Percentiles rank a stretch among this genome's conserved stretches.
phyloP scores from a whole-genome alignment of 2,888 invertebrate genomes.

The Tricholauxania praeusta region DNA sequence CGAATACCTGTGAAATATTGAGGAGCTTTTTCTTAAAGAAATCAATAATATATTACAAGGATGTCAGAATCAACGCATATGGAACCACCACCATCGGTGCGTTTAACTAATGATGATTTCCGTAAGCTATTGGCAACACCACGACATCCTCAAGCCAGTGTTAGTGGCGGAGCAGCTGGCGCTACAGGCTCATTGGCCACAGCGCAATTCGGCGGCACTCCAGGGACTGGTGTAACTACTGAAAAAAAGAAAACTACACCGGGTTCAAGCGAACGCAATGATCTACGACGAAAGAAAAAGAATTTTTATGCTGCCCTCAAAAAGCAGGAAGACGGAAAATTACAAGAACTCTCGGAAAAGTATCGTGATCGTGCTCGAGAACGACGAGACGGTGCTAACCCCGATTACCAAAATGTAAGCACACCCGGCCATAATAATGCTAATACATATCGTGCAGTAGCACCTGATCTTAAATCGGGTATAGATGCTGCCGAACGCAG shows the following conservation, averaged over 20 bases:
- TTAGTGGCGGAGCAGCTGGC: slow-evolving; percentile 38
- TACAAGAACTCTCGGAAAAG: slow-evolving; percentile 93
- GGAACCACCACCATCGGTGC: slow-evolving; percentile 75
- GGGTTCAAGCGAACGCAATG: slow-evolving; percentile 75
- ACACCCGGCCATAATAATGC: slow-evolving; percentile 73
- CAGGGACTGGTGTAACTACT: slow-evolving; percentile 49
- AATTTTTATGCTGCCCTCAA: slow-evolving; percentile 94
- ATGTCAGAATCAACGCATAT: slow-evolving; percentile 57
- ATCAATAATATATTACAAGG: slow-evolving; percentile 46
- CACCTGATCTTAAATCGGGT: slow-evolving; percentile 94
- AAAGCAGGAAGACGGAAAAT: slow-evolving; percentile 93
- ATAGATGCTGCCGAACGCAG: slow-evolving; percentile 95
- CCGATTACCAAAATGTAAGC: slow-evolving; percentile 83
- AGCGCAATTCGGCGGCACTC: slow-evolving; percentile 54
- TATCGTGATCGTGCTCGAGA: slow-evolving; percentile 93
- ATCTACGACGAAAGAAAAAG: slow-evolving; percentile 91
- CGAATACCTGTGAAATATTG: no score
- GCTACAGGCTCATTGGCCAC: slow-evolving; percentile 50
- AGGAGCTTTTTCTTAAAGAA: no score
- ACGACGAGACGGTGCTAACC: slow-evolving; percentile 85
- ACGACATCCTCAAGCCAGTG: slow-evolving; percentile 73
- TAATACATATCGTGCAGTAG: slow-evolving; percentile 82
- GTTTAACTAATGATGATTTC: slow-evolving; percentile 97
- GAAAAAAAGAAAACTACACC: slow-evolving; percentile 56
- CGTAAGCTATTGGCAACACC: slow-evolving; percentile 96